A percentile compares a stretch with the other conserved stretches of the same genome.
Evolutionary conservation across 1,140 invertebrate genomes (phyloP).

Genomic region (Rhizoglyphus robini): DNA sequence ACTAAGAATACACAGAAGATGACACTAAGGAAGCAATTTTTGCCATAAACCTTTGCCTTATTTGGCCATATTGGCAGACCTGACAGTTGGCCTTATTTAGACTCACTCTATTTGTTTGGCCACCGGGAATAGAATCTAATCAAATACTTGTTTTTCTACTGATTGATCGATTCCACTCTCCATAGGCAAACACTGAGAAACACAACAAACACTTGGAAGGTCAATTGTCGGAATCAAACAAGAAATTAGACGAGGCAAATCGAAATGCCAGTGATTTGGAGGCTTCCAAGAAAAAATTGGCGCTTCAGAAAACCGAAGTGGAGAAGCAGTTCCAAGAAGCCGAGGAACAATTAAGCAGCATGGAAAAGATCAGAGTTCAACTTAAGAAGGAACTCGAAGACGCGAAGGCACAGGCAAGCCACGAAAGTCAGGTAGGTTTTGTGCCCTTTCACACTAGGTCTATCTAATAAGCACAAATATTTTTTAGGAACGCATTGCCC

Average conservation of each 20-base stretch:
- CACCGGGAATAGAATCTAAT: too few relatives aligned
- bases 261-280: slow-evolving; percentile 88
- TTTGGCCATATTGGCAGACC: too few relatives aligned
- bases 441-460: not conserved
- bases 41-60: too few relatives aligned
- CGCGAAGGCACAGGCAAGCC: slow-evolving; percentile 88
- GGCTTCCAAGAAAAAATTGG: slow-evolving; percentile 88
- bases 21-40: too few relatives aligned
- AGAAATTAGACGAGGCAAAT: slow-evolving; percentile 88
- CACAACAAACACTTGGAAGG: slow-evolving; percentile 87
- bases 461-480: not conserved
- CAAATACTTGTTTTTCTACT: too few relatives aligned
- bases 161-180: too few relatives aligned
- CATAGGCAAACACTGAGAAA: slow-evolving; percentile 84
- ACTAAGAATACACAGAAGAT: too few relatives aligned
- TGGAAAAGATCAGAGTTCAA: slow-evolving; percentile 92
- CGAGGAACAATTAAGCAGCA: slow-evolving; percentile 85
- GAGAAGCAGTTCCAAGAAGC: slow-evolving; percentile 88
- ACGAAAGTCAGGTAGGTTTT: slow-evolving; percentile 60
- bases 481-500: slow-evolving; percentile 61
- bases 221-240: slow-evolving; percentile 83
- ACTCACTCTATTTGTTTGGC: too few relatives aligned
- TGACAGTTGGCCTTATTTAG: too few relatives aligned
- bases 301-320: slow-evolving; percentile 89
- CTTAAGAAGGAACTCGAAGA: slow-evolving; percentile 90